These are phyloP conservation scores for Scaptomyza parva DNA, from an alignment of 2,888 invertebrate genomes.

Conservation along the genomic window DNA sequence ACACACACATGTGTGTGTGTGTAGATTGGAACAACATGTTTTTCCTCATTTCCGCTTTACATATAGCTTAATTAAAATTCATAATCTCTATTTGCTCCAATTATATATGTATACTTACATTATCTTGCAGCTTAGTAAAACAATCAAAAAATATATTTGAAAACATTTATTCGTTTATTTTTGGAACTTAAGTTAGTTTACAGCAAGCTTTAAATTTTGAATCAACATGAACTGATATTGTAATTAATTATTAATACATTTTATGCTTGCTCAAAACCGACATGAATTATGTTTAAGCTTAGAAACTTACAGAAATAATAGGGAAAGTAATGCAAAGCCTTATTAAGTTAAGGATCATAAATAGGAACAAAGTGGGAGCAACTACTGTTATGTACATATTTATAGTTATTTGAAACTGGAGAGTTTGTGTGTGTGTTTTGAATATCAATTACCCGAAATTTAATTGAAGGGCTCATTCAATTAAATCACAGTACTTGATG, in stretches of 20 bases:
- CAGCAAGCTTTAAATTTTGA: constrained; percentile 10
- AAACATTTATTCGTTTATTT: constrained; percentile 29
- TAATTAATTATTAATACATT: constrained; percentile 32
- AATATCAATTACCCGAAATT: constrained; percentile 68
- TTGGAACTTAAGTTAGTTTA: constrained; percentile 3
- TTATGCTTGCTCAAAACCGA: constrained; percentile 3
- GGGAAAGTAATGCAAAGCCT: constrained; percentile 18
- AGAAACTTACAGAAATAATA: not conserved
- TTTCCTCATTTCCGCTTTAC: too few species aligned
- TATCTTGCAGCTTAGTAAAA: constrained; percentile 1
- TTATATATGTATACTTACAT: not conserved
- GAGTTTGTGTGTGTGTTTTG: constrained; percentile 34
- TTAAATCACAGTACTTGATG: constrained; percentile 71
- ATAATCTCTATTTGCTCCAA: not conserved
- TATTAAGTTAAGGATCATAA: constrained; percentile 8
- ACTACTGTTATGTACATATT: not conserved
- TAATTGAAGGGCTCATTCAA: constrained; percentile 79
- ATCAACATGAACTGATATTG: not conserved
- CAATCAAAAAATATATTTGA: not conserved
- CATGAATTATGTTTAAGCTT: constrained; percentile 5
- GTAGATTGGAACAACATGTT: too few species aligned
- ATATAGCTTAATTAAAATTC: not conserved
- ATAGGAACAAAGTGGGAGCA: constrained; percentile 31
- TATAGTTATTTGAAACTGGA: not conserved
- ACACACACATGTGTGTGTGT: not conserved